Evolutionary conservation across 2,888 invertebrate genomes (phyloP).

Genomic region (Parnassius orleans): DNA sequence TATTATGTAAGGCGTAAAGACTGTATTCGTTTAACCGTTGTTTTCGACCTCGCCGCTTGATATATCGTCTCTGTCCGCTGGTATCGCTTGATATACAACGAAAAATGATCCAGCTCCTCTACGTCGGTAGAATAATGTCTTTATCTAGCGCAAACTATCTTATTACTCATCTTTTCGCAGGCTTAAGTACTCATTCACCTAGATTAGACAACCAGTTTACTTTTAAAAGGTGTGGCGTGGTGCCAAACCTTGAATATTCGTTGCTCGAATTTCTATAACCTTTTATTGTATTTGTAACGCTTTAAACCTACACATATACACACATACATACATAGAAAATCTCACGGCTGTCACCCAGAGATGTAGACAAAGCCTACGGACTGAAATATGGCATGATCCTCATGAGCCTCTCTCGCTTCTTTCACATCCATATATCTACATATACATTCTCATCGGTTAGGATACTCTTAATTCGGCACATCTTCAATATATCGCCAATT

Average conservation of each 20-base stretch:
- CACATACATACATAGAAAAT: too few species aligned
- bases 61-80: slow-evolving; percentile 56
- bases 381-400: too few species aligned
- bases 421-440: too few species aligned
- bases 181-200: slow-evolving; percentile 31
- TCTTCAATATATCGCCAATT: too few species aligned
- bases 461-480: too few species aligned
- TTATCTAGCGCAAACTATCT: slow-evolving; percentile 51
- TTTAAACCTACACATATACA: slow-evolving; percentile 38
- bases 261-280: not conserved
- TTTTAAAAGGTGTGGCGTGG: slow-evolving; percentile 42
- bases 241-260: slow-evolving; percentile 4
- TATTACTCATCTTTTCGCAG: slow-evolving; percentile 49
- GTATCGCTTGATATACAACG: slow-evolving; percentile 40
- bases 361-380: too few species aligned
- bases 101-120: slow-evolving; percentile 56
- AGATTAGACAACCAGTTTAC: slow-evolving; percentile 45
- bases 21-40: not conserved
- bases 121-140: slow-evolving; percentile 47
- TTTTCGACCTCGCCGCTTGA: slow-evolving; percentile 38
- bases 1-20: slow-evolving; percentile 1
- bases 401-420: too few species aligned
- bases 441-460: too few species aligned
- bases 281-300: too few species aligned
- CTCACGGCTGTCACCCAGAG: too few species aligned